These are phyloP conservation scores for Hypolimnas misippus DNA, from an alignment of 2,888 invertebrate species.

Conservation along the genomic window DNA sequence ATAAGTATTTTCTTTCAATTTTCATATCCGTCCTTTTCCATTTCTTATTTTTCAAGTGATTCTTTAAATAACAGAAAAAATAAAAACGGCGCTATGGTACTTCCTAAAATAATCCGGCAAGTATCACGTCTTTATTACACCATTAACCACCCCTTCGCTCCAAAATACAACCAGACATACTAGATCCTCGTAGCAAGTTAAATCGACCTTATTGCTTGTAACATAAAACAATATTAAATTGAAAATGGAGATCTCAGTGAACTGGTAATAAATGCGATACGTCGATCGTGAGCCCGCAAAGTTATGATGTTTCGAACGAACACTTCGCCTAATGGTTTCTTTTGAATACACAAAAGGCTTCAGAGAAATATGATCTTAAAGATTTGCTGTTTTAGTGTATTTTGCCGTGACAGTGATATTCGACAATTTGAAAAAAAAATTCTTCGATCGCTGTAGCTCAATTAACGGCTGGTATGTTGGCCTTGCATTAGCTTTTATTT, in stretches of 20 bases:
- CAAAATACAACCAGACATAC: not conserved
- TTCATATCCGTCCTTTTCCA: not conserved
- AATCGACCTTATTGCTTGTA: not conserved
- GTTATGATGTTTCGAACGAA: slow-evolving; percentile 20
- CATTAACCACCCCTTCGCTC: slow-evolving; percentile 19
- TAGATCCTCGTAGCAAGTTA: not conserved
- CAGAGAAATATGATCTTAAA: slow-evolving; percentile 10
- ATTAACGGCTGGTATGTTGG: slow-evolving; percentile 7
- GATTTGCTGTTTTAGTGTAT: not conserved
- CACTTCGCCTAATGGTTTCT: not conserved
- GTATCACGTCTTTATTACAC: slow-evolving; percentile 27
- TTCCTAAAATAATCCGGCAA: slow-evolving; percentile 6
- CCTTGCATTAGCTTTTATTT: slow-evolving; percentile 1
- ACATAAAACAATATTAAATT: not conserved
- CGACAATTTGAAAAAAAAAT: not conserved
- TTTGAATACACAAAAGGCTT: not conserved
- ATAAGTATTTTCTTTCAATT: no score
- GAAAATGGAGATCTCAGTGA: slow-evolving; percentile 6
- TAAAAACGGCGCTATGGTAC: not conserved
- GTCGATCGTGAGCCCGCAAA: slow-evolving; percentile 30
- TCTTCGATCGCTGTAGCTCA: not conserved
- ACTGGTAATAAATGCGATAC: slow-evolving; percentile 30
- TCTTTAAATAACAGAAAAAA: not conserved
- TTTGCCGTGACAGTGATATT: not conserved
- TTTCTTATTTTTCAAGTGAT: not conserved